Percentiles rank a stretch among this genome's conserved stretches.
These are phyloP conservation scores for Odontophorus gujanensis DNA, from an alignment of 2,113 vertebrate species.

Conservation along the genomic window DNA sequence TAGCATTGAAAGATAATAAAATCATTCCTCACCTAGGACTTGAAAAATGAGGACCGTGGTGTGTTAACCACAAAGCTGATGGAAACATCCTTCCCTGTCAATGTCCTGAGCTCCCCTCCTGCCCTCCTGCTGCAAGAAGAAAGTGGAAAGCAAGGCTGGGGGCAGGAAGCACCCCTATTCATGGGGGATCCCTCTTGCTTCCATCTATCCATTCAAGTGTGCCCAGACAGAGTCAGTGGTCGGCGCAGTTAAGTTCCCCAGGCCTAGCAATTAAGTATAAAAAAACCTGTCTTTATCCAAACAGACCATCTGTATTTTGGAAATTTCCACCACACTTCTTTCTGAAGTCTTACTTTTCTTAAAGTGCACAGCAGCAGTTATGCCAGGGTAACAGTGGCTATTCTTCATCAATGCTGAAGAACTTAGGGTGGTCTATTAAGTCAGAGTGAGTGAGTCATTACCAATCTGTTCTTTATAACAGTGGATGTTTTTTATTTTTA, in stretches of 20 bases:
- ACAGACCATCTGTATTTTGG: constrained; percentile 71
- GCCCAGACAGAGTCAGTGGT: constrained; percentile 56
- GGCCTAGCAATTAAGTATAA: constrained; percentile 73
- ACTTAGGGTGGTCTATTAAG: not conserved
- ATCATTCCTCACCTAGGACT: not conserved
- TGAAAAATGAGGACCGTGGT: not conserved
- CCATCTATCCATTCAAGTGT: not conserved
- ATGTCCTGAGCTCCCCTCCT: not conserved
- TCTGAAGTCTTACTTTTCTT: constrained; percentile 62
- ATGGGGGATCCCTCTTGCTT: not conserved
- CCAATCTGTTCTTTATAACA: not conserved
- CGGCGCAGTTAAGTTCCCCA: constrained; percentile 47
- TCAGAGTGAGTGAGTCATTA: not conserved
- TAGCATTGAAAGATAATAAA: not conserved
- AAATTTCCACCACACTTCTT: constrained; percentile 78
- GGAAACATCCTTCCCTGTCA: constrained; percentile 40
- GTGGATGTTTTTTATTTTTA: not conserved
- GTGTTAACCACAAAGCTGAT: constrained; percentile 1
- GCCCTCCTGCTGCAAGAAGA: constrained; percentile 45
- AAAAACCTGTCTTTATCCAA: constrained; percentile 70
- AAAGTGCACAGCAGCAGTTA: not conserved
- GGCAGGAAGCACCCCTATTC: constrained; percentile 44
- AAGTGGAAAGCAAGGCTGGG: constrained; percentile 47
- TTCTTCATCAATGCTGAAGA: constrained; percentile 28
- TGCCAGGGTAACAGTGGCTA: not conserved